phyloP scores from a whole-genome alignment of 2,888 invertebrate species.

The Ashinkailepas kermadecensis region DNA sequence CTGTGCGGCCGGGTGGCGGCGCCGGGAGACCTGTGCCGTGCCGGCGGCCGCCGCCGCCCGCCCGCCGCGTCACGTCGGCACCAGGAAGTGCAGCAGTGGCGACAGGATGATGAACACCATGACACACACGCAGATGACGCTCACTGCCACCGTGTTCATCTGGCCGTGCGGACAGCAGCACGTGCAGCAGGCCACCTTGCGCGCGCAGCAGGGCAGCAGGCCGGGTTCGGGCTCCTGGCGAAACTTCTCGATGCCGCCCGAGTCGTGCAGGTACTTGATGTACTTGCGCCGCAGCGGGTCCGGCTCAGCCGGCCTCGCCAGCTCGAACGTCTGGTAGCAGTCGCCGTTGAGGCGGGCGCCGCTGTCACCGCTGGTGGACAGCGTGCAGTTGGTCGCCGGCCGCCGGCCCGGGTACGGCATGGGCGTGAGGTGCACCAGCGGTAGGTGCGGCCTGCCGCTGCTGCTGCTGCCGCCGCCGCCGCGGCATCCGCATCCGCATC shows the following conservation, averaged over 20 bases:
- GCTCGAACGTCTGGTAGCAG: slow-evolving; percentile 20
- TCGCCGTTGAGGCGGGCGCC: slow-evolving; percentile 29
- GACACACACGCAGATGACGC: slow-evolving; percentile 30
- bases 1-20: not conserved
- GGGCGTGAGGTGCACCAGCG: slow-evolving; percentile 6
- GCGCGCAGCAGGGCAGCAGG: slow-evolving; percentile 30
- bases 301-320: not conserved
- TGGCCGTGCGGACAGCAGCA: slow-evolving; percentile 33
- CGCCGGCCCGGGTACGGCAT: slow-evolving; percentile 49
- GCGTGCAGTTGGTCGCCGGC: slow-evolving; percentile 52
- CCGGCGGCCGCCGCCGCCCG: not conserved
- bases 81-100: slow-evolving; percentile 33
- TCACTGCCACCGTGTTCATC: slow-evolving; percentile 32
- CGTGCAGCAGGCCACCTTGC: slow-evolving; percentile 30
- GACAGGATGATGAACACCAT: slow-evolving; percentile 33
- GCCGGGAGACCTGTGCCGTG: no score
- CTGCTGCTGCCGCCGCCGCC: not conserved
- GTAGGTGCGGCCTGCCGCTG: not conserved
- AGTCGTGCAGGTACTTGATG: slow-evolving; percentile 23
- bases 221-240: slow-evolving; percentile 34
- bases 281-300: slow-evolving; percentile 22
- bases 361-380: slow-evolving; percentile 40
- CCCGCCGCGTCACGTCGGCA: slow-evolving; percentile 30
- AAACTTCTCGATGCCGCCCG: slow-evolving; percentile 30
- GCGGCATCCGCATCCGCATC: no score